A percentile compares a stretch with the other conserved stretches of the same genome.
phyloP scores from a whole-genome alignment of 1,140 invertebrate species.

The Megathymus violae region DNA sequence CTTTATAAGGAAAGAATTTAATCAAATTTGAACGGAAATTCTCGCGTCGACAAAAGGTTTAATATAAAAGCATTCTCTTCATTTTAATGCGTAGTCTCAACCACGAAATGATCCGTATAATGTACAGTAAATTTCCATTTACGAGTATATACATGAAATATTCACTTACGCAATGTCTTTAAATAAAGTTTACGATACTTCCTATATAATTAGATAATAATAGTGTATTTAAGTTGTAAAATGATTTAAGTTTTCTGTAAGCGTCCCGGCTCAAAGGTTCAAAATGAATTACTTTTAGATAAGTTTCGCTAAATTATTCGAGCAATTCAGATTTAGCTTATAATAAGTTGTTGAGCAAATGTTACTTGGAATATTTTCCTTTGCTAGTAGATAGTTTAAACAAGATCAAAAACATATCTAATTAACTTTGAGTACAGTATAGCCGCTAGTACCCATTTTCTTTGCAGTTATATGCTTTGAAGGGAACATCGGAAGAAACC shows the following conservation, averaged over 20 bases:
- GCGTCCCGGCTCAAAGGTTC: not conserved
- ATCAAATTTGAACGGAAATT: not conserved
- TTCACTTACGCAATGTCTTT: too few relatives aligned
- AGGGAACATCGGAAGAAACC: too few relatives aligned
- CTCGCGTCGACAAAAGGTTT: not conserved
- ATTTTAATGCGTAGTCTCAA: not conserved
- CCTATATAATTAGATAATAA: not conserved
- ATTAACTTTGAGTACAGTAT: too few relatives aligned
- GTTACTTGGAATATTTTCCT: too few relatives aligned
- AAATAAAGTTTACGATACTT: not conserved
- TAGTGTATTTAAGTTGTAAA: not conserved
- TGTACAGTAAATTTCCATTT: conserved; percentile 3
- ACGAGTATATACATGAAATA: not conserved
- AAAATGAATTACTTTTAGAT: not conserved
- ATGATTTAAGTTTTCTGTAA: not conserved
- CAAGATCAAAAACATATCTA: too few relatives aligned
- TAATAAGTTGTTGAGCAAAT: too few relatives aligned
- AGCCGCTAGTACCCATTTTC: too few relatives aligned
- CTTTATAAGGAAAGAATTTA: not conserved
- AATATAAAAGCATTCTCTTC: not conserved
- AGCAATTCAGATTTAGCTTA: not conserved
- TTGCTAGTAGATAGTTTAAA: too few relatives aligned
- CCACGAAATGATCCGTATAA: not conserved
- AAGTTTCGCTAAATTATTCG: not conserved
- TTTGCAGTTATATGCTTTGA: too few relatives aligned